Conservation (phyloP, 2,113 vertebrate species). For the Meriones unguiculatus region DNA sequence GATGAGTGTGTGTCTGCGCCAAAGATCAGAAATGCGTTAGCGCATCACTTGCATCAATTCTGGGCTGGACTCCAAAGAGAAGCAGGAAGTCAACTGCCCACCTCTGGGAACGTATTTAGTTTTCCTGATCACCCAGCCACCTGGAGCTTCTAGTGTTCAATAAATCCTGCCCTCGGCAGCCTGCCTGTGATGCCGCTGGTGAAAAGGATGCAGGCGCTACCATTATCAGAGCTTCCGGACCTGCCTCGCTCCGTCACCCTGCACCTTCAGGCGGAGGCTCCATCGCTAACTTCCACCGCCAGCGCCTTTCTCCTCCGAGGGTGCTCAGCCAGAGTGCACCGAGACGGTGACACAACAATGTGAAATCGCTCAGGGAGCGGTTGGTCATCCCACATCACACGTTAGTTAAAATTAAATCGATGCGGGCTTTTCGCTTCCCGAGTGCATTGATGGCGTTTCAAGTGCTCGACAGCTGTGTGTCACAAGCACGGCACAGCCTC, state of each 20-base stretch:
- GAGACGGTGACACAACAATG: background rate
- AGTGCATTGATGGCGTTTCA: background rate
- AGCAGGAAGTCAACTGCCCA: background rate
- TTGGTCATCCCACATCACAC: background rate
- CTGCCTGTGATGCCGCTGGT: background rate
- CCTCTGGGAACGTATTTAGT: background rate
- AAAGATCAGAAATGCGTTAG: background rate
- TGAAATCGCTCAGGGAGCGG: background rate
- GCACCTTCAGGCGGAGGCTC: background rate
- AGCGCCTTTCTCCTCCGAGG: background rate
- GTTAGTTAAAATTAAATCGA: background rate
- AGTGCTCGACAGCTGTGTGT: background rate
- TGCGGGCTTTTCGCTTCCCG: background rate
- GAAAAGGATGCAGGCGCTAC: background rate
- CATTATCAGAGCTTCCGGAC: background rate
- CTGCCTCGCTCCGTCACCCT: background rate
- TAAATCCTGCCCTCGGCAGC: background rate
- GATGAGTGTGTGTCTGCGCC: background rate
- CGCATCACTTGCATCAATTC: background rate
- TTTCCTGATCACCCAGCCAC: background rate
- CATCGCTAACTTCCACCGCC: background rate
- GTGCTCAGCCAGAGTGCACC: accelerated
- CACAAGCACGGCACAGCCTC: background rate
- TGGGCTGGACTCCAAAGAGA: background rate
- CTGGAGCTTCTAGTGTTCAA: background rate